Conservation (phyloP, 1,140 invertebrate species). For the Phymastichus coffea region DNA sequence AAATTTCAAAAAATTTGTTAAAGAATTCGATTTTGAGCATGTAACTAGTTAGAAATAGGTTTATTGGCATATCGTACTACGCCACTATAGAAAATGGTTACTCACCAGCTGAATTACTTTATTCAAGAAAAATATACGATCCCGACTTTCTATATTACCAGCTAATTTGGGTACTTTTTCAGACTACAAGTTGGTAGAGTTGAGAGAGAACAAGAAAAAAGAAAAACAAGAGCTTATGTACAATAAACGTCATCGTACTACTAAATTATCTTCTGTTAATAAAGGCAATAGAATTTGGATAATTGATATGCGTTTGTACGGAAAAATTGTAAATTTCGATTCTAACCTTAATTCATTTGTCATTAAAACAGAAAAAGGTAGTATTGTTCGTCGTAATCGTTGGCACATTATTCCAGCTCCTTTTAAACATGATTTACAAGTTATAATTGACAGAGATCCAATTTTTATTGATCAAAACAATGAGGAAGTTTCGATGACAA, state of each 20-base stretch:
- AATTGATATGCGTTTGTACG: constrained; percentile 26
- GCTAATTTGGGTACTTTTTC: no score
- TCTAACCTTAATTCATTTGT: constrained; percentile 20
- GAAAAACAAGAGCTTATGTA: constrained; percentile 21
- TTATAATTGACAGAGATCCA: no score
- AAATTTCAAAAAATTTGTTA: no score
- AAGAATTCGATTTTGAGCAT: no score
- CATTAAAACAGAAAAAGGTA: constrained; percentile 13
- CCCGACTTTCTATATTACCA: neutral
- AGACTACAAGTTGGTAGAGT: neutral
- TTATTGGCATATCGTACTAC: constrained; percentile 22
- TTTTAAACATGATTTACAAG: no score
- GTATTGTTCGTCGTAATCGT: constrained; percentile 24
- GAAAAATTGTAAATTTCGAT: neutral
- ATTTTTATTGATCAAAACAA: no score
- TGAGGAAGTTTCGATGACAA: no score
- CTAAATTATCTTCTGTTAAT: constrained; percentile 14
- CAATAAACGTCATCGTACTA: constrained; percentile 25
- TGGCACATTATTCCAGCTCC: no score
- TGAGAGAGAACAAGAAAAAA: constrained; percentile 8
- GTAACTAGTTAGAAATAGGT: no score
- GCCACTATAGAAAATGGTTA: constrained; percentile 22
- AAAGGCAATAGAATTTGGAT: constrained; percentile 27
- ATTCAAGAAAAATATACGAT: constrained; percentile 11
- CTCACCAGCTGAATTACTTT: constrained; percentile 21